Evolutionary conservation across 1,140 invertebrate genomes (phyloP).

Genomic region (Vanessa tameamea): DNA sequence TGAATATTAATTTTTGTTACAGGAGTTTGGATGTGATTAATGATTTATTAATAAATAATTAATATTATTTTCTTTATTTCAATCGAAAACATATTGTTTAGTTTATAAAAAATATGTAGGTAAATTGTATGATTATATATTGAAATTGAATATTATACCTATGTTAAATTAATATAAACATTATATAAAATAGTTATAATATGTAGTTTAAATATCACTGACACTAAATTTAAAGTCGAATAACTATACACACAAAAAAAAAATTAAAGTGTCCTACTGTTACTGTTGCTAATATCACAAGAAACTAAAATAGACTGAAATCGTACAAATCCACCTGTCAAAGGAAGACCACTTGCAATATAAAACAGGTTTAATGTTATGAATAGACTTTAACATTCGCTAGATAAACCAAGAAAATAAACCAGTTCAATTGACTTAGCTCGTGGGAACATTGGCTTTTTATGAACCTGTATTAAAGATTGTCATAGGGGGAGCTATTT

Average conservation of each 20-base stretch:
- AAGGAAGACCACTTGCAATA: slow-evolving; percentile 20
- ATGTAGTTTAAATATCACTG: too few relatives aligned
- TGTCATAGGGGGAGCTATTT: slow-evolving; percentile 23
- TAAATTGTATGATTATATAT: too few relatives aligned
- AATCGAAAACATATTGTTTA: neutral
- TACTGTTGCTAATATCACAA: neutral
- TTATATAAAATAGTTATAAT: too few relatives aligned
- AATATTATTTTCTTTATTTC: neutral
- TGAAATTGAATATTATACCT: too few relatives aligned
- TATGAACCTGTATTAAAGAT: slow-evolving; percentile 35
- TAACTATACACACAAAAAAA: neutral
- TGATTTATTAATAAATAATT: too few relatives aligned
- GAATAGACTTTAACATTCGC: neutral
- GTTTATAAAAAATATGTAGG: too few relatives aligned
- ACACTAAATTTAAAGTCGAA: too few relatives aligned
- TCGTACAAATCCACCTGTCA: slow-evolving; percentile 45
- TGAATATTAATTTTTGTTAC: slow-evolving; percentile 32
- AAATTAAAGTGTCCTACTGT: too few relatives aligned
- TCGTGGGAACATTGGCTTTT: slow-evolving; percentile 44
- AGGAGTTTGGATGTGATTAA: neutral
- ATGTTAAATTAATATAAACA: too few relatives aligned
- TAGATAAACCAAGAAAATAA: slow-evolving; percentile 28
- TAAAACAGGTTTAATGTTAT: slow-evolving; percentile 28
- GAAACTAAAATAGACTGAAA: neutral
- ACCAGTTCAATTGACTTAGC: slow-evolving; percentile 22